phyloP scores from a whole-genome alignment of 2,113 vertebrate genomes.

The Eulemur macaco region DNA sequence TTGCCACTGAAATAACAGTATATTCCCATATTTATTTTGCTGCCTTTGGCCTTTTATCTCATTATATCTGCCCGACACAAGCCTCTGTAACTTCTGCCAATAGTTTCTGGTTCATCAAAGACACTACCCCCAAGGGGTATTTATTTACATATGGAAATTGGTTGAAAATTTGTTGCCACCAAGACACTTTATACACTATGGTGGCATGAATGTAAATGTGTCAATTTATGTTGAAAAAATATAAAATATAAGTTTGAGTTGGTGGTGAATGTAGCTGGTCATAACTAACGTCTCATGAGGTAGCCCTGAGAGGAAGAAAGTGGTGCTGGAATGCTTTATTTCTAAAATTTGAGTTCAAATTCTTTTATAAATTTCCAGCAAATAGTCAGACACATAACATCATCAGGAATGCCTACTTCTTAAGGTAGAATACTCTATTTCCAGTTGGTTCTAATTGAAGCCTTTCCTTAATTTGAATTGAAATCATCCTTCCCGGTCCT shows the following conservation, averaged over 20 bases:
- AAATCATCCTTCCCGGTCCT: background rate
- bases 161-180: background rate
- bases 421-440: background rate
- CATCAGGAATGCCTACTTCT: background rate
- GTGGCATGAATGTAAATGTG: background rate
- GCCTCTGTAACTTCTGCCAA: background rate
- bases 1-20: background rate
- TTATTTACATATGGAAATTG: slow-evolving; percentile 10
- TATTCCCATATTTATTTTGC: background rate
- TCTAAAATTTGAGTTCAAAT: background rate
- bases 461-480: background rate
- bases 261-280: background rate
- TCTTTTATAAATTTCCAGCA: background rate
- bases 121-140: background rate
- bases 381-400: background rate
- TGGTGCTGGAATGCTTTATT: background rate
- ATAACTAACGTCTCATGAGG: background rate
- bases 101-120: background rate
- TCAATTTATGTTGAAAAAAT: background rate
- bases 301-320: background rate
- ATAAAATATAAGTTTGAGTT: background rate
- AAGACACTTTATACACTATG: background rate
- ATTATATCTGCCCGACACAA: background rate
- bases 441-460: background rate
- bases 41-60: background rate